These are phyloP conservation scores for Candidula unifasciata DNA, from an alignment of 2,888 invertebrate species.

Conservation along the genomic window DNA sequence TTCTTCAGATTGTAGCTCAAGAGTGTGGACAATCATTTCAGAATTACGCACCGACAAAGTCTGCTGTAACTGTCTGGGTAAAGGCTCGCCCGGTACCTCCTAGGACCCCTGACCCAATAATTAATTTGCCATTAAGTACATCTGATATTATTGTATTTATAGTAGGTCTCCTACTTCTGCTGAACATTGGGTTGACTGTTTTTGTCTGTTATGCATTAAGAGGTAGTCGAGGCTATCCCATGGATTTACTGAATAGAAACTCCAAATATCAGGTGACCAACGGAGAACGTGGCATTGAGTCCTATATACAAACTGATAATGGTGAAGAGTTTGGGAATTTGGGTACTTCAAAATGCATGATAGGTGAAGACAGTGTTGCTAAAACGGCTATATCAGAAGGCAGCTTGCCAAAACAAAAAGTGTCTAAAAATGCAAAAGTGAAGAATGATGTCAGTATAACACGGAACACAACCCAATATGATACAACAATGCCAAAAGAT, in stretches of 20 bases:
- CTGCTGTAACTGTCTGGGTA: constrained; percentile 31
- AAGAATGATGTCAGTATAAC: background rate
- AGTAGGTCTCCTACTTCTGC: constrained; percentile 31
- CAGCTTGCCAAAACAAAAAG: background rate
- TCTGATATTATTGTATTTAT: constrained; percentile 40
- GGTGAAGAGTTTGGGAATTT: background rate
- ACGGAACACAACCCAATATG: background rate
- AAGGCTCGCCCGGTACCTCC: background rate
- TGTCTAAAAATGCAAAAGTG: background rate
- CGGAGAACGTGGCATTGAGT: background rate
- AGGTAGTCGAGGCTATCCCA: background rate
- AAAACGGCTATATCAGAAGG: background rate
- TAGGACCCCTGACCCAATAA: constrained; percentile 1
- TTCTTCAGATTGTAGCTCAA: constrained; percentile 37
- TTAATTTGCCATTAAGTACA: constrained; percentile 21
- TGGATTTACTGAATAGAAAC: background rate
- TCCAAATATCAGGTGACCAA: constrained; percentile 27
- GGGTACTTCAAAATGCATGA: background rate
- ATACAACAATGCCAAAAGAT: background rate
- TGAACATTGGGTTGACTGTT: constrained; percentile 29
- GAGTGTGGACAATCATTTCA: background rate
- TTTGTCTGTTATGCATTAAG: constrained; percentile 24
- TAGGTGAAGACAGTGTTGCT: background rate
- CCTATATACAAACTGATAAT: background rate
- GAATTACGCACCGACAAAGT: background rate